Base-by-base conservation (phyloP, 2,888 invertebrate genomes). In the Agapostemon virescens region DNA sequence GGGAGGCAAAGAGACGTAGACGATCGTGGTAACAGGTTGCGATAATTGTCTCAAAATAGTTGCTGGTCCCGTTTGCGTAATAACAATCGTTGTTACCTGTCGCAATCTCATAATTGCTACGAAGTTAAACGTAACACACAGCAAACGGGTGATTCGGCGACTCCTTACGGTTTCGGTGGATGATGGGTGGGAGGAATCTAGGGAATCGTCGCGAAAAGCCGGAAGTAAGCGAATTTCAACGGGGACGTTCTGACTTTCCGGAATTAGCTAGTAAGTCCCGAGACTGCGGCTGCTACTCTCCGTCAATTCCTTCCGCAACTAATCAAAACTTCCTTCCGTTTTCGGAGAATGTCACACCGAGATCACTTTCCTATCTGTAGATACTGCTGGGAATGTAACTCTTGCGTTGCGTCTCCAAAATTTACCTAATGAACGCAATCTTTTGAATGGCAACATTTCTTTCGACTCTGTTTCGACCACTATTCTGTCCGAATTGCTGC, bases 311-410 rank as follows among this genome's bases (percentile, higher is more conserved):
- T 81, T 85, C 74, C 79, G 85, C 86, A 88, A 89, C 90, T 88
- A 89, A 89, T 89, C 88, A 89, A 89, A 89, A 89, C 89, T 89
- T 89, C 86, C 83, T 64, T 77, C 76, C 85, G 87, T 84, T 87
- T 89, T 78, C 79, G 64, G 42, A 30, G 67, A 61, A 81, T 40
- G 79, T 77, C 77, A 71, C 79, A 61, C 55, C 52, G 36, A 42
- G 69, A 67, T 58, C 66, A 66, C 69, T 81, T 84, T 80, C 69
- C 86, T 69, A 86, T 86, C 61, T 55, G 68, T 17, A 30, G 36
- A 70, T 40, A 23, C 17, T 17, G 61, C 33, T 17, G 23, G 26
- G n/a, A 38, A 64, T 30, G 42, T 6, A 38, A 42, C 40, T 20
- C 23, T 17, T 42, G 55, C 17, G 42, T 33, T 0, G 23, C 36